A percentile compares a stretch with the other conserved stretches of the same genome.
These are phyloP conservation scores for Spea multiplicata DNA, from an alignment of 2,113 vertebrate genomes.

Conservation along the genomic window DNA sequence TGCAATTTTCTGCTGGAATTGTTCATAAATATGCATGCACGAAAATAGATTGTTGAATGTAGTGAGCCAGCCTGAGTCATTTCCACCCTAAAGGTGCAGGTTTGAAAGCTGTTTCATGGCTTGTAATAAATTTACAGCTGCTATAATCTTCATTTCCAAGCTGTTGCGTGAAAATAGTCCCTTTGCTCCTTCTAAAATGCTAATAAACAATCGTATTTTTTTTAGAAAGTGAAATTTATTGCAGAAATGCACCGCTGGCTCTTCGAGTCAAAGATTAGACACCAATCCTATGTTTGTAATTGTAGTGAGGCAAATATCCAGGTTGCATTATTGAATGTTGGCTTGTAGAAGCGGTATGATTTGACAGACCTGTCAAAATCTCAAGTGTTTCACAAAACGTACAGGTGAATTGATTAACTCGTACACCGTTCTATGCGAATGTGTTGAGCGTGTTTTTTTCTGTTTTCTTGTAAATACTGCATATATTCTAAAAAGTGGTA, in stretches of 20 bases:
- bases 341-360: too few relatives aligned
- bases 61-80: conserved; percentile 65
- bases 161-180: conserved; percentile 57
- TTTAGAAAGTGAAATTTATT: conserved; percentile 48
- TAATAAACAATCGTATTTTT: conserved; percentile 60
- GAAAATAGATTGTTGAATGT: conserved; percentile 67
- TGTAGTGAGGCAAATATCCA: conserved; percentile 51
- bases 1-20: conserved; percentile 67
- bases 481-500: too few relatives aligned
- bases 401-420: too few relatives aligned
- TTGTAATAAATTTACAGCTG: conserved; percentile 74
- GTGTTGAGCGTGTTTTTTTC: too few relatives aligned
- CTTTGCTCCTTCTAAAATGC: conserved; percentile 55
- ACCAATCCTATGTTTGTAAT: conserved; percentile 37
- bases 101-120: conserved; percentile 70
- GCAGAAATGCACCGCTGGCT: conserved; percentile 50
- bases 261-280: conserved; percentile 51
- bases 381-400: too few relatives aligned
- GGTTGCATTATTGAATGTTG: conserved; percentile 15
- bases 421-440: too few relatives aligned
- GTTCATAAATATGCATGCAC: conserved; percentile 78
- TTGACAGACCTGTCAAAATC: too few relatives aligned
- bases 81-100: conserved; percentile 66
- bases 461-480: too few relatives aligned
- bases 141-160: conserved; percentile 69